Conservation (phyloP, 2,797 vertebrate species). For the Smutsia gigantea region DNA sequence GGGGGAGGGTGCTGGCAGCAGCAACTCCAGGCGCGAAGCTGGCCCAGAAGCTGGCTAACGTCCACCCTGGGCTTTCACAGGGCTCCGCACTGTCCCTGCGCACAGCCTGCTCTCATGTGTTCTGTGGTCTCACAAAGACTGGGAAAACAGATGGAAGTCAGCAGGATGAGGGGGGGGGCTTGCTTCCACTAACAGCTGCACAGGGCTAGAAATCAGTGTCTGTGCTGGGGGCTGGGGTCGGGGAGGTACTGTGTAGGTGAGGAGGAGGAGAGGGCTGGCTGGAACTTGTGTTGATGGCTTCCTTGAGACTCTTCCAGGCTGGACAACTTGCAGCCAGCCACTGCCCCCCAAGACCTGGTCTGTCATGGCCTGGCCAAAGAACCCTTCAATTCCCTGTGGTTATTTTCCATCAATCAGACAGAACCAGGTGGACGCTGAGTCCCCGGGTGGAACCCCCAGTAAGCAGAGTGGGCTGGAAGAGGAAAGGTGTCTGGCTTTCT, state of each 20-base stretch:
- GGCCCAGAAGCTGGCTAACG: neutral
- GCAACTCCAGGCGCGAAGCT: neutral
- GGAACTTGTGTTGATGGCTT: neutral
- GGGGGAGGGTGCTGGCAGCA: neutral
- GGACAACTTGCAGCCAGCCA: neutral
- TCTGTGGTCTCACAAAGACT: neutral
- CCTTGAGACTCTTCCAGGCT: neutral
- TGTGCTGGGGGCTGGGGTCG: rapidly evolving
- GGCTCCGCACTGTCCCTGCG: neutral
- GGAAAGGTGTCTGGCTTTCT: neutral
- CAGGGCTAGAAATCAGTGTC: rapidly evolving
- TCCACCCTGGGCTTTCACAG: neutral
- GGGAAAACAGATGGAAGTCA: neutral
- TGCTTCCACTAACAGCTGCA: neutral
- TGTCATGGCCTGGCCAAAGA: neutral
- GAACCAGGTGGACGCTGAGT: neutral
- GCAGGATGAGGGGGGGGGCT: neutral
- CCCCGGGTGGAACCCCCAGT: neutral
- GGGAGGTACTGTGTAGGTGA: rapidly evolving
- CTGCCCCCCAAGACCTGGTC: neutral
- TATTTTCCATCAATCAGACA: neutral
- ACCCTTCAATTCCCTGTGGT: neutral
- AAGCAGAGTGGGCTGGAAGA: neutral
- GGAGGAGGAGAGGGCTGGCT: rapidly evolving
- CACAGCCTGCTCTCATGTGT: neutral